A percentile compares a stretch with the other conserved stretches of the same genome.
phyloP scores from a whole-genome alignment of 2,888 invertebrate genomes.

The Ophion slaviceki region DNA sequence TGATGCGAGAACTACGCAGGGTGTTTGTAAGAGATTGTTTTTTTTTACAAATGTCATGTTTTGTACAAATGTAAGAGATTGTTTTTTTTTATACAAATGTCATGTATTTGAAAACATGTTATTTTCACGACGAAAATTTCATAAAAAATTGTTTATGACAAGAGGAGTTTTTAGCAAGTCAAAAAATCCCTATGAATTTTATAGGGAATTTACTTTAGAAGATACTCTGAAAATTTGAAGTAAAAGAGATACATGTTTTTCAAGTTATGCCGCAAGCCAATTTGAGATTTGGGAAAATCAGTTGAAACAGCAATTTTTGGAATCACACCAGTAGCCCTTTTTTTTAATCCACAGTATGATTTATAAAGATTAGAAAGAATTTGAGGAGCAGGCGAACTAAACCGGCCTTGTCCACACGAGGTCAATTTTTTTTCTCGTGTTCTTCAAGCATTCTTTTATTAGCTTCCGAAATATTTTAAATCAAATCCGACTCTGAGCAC shows the following conservation, averaged over 20 bases:
- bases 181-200: background rate
- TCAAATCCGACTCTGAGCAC: too few relatives aligned
- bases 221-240: background rate
- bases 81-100: background rate
- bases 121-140: background rate
- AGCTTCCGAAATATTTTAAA: too few relatives aligned
- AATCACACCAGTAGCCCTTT: too few relatives aligned
- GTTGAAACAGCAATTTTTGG: too few relatives aligned
- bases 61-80: too few relatives aligned
- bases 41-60: too few relatives aligned
- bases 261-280: background rate
- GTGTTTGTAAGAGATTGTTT: background rate
- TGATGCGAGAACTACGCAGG: background rate
- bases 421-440: too few relatives aligned
- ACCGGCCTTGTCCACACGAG: too few relatives aligned
- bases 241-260: background rate
- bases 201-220: background rate
- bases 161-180: background rate
- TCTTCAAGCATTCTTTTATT: too few relatives aligned
- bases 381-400: too few relatives aligned
- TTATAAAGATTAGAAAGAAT: too few relatives aligned
- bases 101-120: background rate
- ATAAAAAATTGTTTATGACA: background rate
- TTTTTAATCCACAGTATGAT: too few relatives aligned
- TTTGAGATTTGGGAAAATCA: background rate